Evolutionary conservation across 2,113 vertebrate species (phyloP).

Genomic region (Picathartes gymnocephalus): DNA sequence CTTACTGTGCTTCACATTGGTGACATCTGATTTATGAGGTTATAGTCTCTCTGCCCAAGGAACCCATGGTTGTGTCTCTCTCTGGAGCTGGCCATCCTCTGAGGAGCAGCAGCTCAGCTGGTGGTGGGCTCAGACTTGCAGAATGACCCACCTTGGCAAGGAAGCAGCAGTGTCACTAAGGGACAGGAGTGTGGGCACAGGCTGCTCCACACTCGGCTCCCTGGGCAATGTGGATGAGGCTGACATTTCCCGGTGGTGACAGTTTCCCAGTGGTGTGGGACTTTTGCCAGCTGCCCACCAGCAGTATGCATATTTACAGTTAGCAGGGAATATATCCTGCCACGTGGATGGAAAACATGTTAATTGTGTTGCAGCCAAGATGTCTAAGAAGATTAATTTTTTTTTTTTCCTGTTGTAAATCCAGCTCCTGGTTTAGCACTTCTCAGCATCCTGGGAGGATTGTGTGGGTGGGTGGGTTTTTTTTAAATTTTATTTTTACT

Average conservation of each 20-base stretch:
- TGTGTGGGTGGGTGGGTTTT: background rate
- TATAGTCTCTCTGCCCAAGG: background rate
- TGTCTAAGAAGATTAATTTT: slow-evolving; percentile 24
- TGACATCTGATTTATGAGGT: background rate
- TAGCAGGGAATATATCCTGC: slow-evolving; percentile 7
- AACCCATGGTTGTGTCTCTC: rapidly evolving
- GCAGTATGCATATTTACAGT: background rate
- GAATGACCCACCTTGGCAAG: background rate
- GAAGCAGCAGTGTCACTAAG: background rate
- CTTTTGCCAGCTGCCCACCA: slow-evolving; percentile 2
- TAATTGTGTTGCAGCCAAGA: slow-evolving; percentile 32
- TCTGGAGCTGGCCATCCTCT: background rate
- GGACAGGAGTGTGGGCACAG: background rate
- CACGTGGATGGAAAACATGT: background rate
- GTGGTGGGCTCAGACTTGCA: background rate
- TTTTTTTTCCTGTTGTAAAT: background rate
- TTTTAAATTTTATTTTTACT: background rate
- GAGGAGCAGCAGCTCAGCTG: background rate
- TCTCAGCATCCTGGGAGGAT: background rate
- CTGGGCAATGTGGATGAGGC: background rate
- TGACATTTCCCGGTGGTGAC: background rate
- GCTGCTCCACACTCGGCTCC: rapidly evolving
- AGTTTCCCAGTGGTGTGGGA: background rate
- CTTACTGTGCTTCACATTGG: background rate
- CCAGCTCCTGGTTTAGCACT: slow-evolving; percentile 8